Conservation (phyloP, 2,888 invertebrate species). For the Hanleya hanleyi region DNA sequence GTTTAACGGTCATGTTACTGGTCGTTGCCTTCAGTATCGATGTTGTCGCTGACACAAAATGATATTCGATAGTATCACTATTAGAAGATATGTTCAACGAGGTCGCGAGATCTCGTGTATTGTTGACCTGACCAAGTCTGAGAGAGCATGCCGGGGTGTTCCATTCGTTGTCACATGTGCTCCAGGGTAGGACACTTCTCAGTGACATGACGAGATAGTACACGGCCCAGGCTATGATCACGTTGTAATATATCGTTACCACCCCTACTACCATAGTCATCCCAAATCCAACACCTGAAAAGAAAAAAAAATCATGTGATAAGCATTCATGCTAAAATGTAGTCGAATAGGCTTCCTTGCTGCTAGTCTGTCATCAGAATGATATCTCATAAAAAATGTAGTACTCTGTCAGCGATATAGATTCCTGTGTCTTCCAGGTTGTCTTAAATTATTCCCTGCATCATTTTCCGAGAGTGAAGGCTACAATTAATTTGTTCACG, state of each 20-base stretch:
- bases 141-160: constrained; percentile 54
- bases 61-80: too few species aligned
- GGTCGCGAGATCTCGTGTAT: not conserved
- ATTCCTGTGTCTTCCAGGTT: too few species aligned
- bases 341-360: too few species aligned
- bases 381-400: too few species aligned
- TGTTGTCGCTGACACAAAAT: too few species aligned
- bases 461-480: too few species aligned
- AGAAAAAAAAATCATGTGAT: not conserved
- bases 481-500: too few species aligned
- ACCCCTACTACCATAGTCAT: constrained; percentile 72
- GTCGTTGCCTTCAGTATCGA: not conserved
- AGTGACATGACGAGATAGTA: constrained; percentile 73
- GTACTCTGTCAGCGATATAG: too few species aligned
- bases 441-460: too few species aligned
- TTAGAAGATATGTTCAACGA: not conserved
- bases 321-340: too few species aligned
- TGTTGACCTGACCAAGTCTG: not conserved
- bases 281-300: constrained; percentile 72
- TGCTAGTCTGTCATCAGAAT: too few species aligned
- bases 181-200: constrained; percentile 56
- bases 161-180: constrained; percentile 64
- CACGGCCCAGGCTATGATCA: constrained; percentile 73
- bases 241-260: constrained; percentile 74
- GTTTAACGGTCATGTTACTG: not conserved